A percentile compares a stretch with the other conserved stretches of the same genome.
These are phyloP conservation scores for Regulus satrapa DNA, from an alignment of 2,113 vertebrate species.

Conservation along the genomic window DNA sequence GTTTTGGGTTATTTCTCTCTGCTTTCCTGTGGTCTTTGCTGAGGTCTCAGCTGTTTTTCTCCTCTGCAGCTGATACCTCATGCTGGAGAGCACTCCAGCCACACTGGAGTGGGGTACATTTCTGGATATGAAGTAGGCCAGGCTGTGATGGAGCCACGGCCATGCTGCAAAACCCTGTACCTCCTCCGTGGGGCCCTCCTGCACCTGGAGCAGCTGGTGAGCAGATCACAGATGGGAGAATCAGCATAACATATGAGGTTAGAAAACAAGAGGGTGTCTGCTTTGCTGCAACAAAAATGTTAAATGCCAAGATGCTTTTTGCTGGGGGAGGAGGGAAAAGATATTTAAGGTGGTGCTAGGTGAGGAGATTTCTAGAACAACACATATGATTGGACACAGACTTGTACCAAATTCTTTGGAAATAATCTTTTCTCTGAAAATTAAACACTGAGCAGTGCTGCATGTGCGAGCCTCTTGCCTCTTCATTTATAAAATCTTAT, in stretches of 20 bases:
- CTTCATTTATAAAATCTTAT: neutral
- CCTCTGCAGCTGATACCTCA: accelerated
- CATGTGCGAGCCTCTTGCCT: accelerated
- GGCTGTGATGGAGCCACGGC: neutral
- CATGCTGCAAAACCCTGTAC: neutral
- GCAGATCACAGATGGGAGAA: constrained; percentile 6
- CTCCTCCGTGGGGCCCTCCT: neutral
- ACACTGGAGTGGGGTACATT: neutral
- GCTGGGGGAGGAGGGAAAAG: neutral
- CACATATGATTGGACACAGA: accelerated
- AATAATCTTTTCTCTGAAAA: neutral
- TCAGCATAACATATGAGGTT: neutral
- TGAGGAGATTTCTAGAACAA: neutral
- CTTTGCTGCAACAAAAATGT: neutral
- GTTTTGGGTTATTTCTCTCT: neutral
- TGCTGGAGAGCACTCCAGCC: neutral
- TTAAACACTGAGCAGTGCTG: neutral
- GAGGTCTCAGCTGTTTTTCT: neutral
- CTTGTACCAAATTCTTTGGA: neutral
- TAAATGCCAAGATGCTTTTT: neutral
- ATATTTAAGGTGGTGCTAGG: neutral
- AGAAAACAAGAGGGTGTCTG: neutral
- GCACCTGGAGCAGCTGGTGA: constrained; percentile 29
- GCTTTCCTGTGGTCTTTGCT: neutral
- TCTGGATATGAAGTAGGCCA: accelerated